A percentile compares a stretch with the other conserved stretches of the same genome.
phyloP scores from a whole-genome alignment of 2,797 vertebrate genomes.

The Epinephelus malabaricus region DNA sequence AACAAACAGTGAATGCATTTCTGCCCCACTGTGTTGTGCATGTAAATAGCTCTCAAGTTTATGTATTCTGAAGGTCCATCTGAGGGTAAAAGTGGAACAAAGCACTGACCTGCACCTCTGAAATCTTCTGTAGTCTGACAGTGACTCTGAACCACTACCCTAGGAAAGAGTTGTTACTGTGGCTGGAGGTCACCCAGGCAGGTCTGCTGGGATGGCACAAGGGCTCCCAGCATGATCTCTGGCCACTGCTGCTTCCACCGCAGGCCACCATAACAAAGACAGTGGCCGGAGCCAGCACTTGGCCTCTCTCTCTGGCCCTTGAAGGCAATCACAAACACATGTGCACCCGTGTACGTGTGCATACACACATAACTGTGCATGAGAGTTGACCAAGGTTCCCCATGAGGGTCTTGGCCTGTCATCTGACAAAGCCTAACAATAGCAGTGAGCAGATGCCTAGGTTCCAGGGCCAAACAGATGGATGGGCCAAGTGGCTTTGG shows the following conservation, averaged over 20 bases:
- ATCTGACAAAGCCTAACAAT: slow-evolving; percentile 87
- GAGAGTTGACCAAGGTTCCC: slow-evolving; percentile 77
- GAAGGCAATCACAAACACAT: slow-evolving; percentile 60
- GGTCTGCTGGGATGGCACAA: slow-evolving; percentile 69
- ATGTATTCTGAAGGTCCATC: slow-evolving; percentile 56
- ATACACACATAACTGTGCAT: slow-evolving; percentile 59
- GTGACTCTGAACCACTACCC: slow-evolving; percentile 37
- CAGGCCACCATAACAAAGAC: slow-evolving; percentile 80
- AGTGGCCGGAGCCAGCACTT: slow-evolving; percentile 77
- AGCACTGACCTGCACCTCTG: slow-evolving; percentile 51
- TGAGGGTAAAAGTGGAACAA: slow-evolving; percentile 25
- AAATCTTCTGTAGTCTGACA: slow-evolving; percentile 58
- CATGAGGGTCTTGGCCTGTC: slow-evolving; percentile 86
- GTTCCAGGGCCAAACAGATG: slow-evolving; percentile 86
- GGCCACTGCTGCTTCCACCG: slow-evolving; percentile 63
- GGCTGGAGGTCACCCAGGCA: slow-evolving; percentile 75
- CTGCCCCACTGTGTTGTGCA: slow-evolving; percentile 36
- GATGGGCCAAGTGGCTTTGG: slow-evolving; percentile 84
- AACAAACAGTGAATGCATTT: slow-evolving; percentile 52
- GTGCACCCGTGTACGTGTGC: slow-evolving; percentile 41
- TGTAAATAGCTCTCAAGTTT: slow-evolving; percentile 50
- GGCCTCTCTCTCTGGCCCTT: slow-evolving; percentile 66
- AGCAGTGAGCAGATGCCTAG: slow-evolving; percentile 85
- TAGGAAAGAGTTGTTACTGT: slow-evolving; percentile 60
- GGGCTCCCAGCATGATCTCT: slow-evolving; percentile 72